phyloP scores from a whole-genome alignment of 2,797 vertebrate species.

The Ctenopoma multispine region DNA sequence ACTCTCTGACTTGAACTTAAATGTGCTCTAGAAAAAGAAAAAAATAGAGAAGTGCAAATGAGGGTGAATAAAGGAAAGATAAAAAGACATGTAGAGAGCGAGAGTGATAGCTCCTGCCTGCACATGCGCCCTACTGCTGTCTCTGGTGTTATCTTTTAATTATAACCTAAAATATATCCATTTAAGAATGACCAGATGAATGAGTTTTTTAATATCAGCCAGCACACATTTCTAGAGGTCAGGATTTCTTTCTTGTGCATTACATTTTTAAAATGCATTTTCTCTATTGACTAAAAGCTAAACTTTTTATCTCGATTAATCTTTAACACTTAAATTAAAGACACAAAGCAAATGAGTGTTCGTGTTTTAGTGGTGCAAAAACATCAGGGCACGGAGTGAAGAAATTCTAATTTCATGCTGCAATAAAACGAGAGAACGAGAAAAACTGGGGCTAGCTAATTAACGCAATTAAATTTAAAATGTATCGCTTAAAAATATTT shows the following conservation, averaged over 20 bases:
- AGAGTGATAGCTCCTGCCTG: conserved; percentile 18
- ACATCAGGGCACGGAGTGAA: not conserved
- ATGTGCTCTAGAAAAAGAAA: conserved; percentile 86
- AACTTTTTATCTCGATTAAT: conserved; percentile 14
- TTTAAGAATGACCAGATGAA: conserved; percentile 26
- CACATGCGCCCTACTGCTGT: conserved; percentile 13
- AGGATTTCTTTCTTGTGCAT: conserved; percentile 5
- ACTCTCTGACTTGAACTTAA: conserved; percentile 97
- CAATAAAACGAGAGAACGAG: not conserved
- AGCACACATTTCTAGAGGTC: conserved; percentile 1
- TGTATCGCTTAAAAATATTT: too few species aligned
- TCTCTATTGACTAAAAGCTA: conserved; percentile 18
- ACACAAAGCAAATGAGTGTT: conserved; percentile 21
- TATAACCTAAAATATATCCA: conserved; percentile 44
- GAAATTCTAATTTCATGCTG: conserved; percentile 4
- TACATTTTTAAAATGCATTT: conserved; percentile 15
- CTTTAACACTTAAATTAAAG: conserved; percentile 19
- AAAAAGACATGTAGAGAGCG: conserved; percentile 4
- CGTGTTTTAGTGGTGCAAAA: conserved; percentile 24
- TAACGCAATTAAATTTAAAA: too few species aligned
- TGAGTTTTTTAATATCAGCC: conserved; percentile 1
- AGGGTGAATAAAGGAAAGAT: conserved; percentile 1
- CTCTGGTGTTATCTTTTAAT: conserved; percentile 50
- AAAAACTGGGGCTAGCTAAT: not conserved
- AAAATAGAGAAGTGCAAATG: not conserved